Percentiles rank a stretch among this genome's conserved stretches.
These are phyloP conservation scores for Macrosiphum euphorbiae DNA, from an alignment of 2,888 invertebrate species.

Conservation along the genomic window DNA sequence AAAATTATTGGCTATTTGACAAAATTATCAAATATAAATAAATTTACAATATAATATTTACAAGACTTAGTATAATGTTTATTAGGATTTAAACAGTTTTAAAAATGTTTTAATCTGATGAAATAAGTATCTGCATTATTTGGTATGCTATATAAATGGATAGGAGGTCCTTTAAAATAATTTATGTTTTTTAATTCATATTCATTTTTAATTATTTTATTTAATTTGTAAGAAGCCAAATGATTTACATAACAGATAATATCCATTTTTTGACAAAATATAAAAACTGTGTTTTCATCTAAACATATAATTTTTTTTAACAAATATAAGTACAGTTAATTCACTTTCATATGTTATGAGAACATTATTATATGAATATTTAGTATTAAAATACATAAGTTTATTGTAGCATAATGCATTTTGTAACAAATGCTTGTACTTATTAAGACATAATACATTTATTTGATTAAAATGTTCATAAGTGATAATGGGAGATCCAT, in stretches of 20 bases:
- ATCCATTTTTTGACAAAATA: constrained; percentile 4
- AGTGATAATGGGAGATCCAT: background rate
- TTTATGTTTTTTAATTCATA: constrained; percentile 4
- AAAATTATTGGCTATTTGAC: no score
- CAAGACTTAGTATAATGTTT: background rate
- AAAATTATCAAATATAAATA: no score
- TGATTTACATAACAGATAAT: background rate
- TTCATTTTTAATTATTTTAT: background rate
- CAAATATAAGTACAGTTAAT: background rate
- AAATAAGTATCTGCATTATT: background rate
- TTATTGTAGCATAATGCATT: background rate
- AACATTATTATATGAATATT: background rate
- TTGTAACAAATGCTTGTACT: background rate
- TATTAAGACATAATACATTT: background rate
- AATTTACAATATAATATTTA: no score
- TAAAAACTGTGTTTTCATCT: background rate
- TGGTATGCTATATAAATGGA: background rate
- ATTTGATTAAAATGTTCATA: background rate
- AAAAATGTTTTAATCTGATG: background rate
- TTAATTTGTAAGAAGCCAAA: background rate
- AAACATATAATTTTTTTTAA: constrained; percentile 1
- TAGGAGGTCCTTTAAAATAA: background rate
- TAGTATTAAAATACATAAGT: background rate
- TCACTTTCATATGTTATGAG: background rate
- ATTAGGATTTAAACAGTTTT: background rate